Conservation (phyloP, 2,888 invertebrate species). For the Lasius fuliginosus region DNA sequence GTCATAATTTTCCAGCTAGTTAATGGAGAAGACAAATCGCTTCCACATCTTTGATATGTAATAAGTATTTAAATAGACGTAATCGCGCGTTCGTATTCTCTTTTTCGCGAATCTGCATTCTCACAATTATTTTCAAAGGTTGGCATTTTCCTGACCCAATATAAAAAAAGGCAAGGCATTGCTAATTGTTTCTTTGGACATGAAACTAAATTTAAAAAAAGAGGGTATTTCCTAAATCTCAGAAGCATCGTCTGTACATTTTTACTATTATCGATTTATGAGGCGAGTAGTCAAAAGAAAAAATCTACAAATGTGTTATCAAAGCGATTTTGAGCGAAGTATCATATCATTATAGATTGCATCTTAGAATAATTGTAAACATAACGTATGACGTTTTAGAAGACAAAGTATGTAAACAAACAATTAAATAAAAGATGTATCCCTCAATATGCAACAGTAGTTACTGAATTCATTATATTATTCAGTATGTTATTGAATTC, state of each 20-base stretch:
- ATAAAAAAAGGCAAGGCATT: background rate
- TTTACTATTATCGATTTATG: conserved; percentile 24
- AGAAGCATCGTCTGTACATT: background rate
- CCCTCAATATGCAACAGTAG: background rate
- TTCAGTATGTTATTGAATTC: background rate
- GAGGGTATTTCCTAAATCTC: background rate
- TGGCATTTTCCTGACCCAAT: background rate
- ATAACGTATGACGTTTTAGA: background rate
- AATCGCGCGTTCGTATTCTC: background rate
- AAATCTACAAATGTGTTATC: conserved; percentile 14
- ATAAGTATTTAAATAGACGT: conserved; percentile 5
- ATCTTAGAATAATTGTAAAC: background rate
- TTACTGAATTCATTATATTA: background rate
- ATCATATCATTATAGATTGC: background rate
- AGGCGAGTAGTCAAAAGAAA: background rate
- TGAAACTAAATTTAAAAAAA: background rate
- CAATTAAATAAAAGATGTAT: conserved; percentile 6
- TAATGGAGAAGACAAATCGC: conserved; percentile 43
- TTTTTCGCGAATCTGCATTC: background rate
- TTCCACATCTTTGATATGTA: background rate
- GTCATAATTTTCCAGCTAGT: conserved; percentile 62
- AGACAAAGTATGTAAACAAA: background rate
- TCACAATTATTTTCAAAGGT: background rate
- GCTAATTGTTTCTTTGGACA: background rate
- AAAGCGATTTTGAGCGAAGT: background rate